Evolutionary conservation across 1,140 invertebrate genomes (phyloP).

Genomic region (Dufourea novaeangliae): DNA sequence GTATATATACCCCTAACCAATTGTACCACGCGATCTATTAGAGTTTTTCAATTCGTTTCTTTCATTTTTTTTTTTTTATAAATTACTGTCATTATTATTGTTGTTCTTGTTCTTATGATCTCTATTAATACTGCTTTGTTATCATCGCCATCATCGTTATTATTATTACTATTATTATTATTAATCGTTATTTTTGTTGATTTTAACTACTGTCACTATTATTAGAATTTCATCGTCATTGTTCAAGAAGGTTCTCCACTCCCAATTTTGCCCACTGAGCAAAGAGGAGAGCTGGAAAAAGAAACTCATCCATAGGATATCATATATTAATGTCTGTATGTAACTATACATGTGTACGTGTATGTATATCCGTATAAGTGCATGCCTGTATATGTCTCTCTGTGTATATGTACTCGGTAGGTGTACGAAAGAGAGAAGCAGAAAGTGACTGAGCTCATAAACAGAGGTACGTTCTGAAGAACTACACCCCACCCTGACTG

Average conservation of each 20-base stretch:
- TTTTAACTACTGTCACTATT: too few relatives aligned
- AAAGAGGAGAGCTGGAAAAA: slow-evolving; percentile 93
- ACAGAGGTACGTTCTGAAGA: too few relatives aligned
- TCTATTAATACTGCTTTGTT: background rate
- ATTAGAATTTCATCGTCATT: slow-evolving; percentile 54
- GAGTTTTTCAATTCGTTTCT: slow-evolving; percentile 17
- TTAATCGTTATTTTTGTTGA: background rate
- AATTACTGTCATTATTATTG: background rate
- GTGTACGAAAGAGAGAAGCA: too few relatives aligned
- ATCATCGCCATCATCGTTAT: background rate
- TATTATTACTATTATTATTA: background rate
- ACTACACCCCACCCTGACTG: too few relatives aligned
- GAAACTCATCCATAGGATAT: slow-evolving; percentile 82
- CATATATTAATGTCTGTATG: slow-evolving; percentile 71
- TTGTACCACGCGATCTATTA: slow-evolving; percentile 69
- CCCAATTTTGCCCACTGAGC: slow-evolving; percentile 88
- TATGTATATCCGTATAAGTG: background rate
- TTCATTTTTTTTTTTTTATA: slow-evolving; percentile 55
- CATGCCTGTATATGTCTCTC: slow-evolving; percentile 5
- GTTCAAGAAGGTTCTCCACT: slow-evolving; percentile 81
- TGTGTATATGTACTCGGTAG: slow-evolving; percentile 12
- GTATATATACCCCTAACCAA: slow-evolving; percentile 79
- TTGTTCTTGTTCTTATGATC: background rate
- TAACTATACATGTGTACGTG: background rate
- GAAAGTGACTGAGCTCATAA: too few relatives aligned